Percentiles rank a stretch among this genome's conserved stretches.
Evolutionary conservation across 2,888 invertebrate genomes (phyloP).

Genomic region (Protonemura montana): DNA sequence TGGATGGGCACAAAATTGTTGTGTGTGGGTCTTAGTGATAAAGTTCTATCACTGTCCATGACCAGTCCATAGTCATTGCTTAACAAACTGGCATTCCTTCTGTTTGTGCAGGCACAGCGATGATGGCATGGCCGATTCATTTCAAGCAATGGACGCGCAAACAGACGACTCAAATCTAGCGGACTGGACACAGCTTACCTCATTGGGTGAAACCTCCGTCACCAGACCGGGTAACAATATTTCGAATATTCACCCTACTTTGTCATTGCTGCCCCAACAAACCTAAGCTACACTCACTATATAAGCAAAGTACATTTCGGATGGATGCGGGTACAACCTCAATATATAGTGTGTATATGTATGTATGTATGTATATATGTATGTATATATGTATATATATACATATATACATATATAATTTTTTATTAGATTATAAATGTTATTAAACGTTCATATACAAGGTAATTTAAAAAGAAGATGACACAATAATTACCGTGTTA

Average conservation of each 20-base stretch:
- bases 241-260: constrained; percentile 18
- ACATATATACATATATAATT: constrained; percentile 41
- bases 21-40: too few species aligned
- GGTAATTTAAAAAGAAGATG: constrained; percentile 43
- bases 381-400: constrained; percentile 41
- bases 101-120: constrained; percentile 7
- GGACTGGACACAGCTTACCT: constrained; percentile 20
- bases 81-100: background rate
- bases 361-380: constrained; percentile 40
- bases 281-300: constrained; percentile 35
- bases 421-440: constrained; percentile 47
- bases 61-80: too few species aligned
- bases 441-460: constrained; percentile 44
- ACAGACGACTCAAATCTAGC: background rate
- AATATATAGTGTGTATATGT: constrained; percentile 40
- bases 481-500: background rate
- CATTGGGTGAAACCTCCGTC: constrained; percentile 15
- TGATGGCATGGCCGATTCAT: constrained; percentile 9
- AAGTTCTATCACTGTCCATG: too few species aligned
- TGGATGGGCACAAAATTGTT: too few species aligned
- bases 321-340: constrained; percentile 50
- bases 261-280: constrained; percentile 31
- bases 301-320: constrained; percentile 48
- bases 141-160: background rate
- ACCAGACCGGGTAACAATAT: background rate